A percentile compares a stretch with the other conserved stretches of the same genome.
These are phyloP conservation scores for Turnix velox DNA, from an alignment of 2,113 vertebrate species.

Conservation along the genomic window DNA sequence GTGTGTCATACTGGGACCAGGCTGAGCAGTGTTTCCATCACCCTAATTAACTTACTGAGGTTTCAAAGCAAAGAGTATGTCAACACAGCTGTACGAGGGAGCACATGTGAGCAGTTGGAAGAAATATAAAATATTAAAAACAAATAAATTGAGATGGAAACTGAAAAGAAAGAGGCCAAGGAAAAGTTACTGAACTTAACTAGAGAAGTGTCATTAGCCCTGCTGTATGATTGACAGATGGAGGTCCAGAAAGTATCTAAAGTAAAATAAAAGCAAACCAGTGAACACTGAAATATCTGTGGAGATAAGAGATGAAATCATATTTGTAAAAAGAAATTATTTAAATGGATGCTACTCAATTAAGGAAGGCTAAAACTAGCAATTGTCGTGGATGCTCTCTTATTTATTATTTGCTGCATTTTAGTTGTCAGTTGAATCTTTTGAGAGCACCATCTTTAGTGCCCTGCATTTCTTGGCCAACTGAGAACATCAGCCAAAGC, in stretches of 20 bases:
- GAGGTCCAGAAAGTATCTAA: slow-evolving; percentile 55
- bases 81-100: slow-evolving; percentile 49
- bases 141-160: slow-evolving; percentile 32
- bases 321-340: slow-evolving; percentile 62
- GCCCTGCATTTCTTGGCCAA: background rate
- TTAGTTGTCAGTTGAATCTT: background rate
- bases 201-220: slow-evolving; percentile 46
- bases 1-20: background rate
- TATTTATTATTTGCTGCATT: background rate
- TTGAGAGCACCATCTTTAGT: background rate
- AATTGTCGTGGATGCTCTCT: background rate
- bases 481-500: background rate
- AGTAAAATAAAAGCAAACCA: slow-evolving; percentile 64
- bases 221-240: slow-evolving; percentile 52
- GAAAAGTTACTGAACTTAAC: slow-evolving; percentile 51
- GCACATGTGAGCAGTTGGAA: slow-evolving; percentile 26
- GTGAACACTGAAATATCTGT: slow-evolving; percentile 52
- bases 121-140: slow-evolving; percentile 64
- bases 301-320: slow-evolving; percentile 50
- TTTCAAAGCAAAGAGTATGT: slow-evolving; percentile 64
- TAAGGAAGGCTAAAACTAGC: slow-evolving; percentile 33
- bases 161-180: slow-evolving; percentile 50
- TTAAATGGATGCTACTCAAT: slow-evolving; percentile 37
- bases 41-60: slow-evolving; percentile 63
- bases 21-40: slow-evolving; percentile 48